Base-by-base conservation (phyloP, 2,888 invertebrate species). In the Drosophila subsilvestris region DNA sequence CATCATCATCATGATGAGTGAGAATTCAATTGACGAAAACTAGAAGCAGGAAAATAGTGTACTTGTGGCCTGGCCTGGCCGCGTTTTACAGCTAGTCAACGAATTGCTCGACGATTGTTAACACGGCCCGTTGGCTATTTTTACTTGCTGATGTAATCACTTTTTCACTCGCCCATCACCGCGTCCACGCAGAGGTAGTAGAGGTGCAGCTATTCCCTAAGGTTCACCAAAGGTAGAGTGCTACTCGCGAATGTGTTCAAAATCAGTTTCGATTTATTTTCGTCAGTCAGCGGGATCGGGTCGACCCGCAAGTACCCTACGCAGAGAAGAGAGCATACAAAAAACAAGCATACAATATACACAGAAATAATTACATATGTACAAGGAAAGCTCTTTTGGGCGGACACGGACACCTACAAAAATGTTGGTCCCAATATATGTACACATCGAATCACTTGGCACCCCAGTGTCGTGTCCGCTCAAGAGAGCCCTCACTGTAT, bases 121-220 rank as follows among this genome's bases (percentile, higher is more conserved):
- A 71, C 70, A 71, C 48, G n/a, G 37, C 56, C 49, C 45, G 49
- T 20, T 49, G 58, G 63, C 74, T 76, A 83, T 88, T 86, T 78
- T 68, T 57, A 59, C 70, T 47, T 63, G 87, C 78, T 88, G 83
- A 88, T 83, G 83, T 86, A 86, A 84, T 78, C 84, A 66, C 25
- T 48, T 55, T 67, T 43, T 50, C 17, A 9, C 18, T 27, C 17
- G 44, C 25, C 42, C 14, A 37, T 37, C 37, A 7, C n/a, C 14
- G 37, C n/a, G 6, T 2, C 7, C 37, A n/a, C 7, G n/a, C 37
- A 7, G 37, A 7, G 37, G 5, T 25, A 3, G 2, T 2, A 5
- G 22, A 22, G 22, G 22, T 37, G 37, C 14, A 37, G 7, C 37
- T 37, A 7, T 14, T 12, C n/a, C 22, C 22, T 7, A 37, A 37